Evolutionary conservation across 2,113 vertebrate genomes (phyloP).

Genomic region (Phalacrocorax carbo): DNA sequence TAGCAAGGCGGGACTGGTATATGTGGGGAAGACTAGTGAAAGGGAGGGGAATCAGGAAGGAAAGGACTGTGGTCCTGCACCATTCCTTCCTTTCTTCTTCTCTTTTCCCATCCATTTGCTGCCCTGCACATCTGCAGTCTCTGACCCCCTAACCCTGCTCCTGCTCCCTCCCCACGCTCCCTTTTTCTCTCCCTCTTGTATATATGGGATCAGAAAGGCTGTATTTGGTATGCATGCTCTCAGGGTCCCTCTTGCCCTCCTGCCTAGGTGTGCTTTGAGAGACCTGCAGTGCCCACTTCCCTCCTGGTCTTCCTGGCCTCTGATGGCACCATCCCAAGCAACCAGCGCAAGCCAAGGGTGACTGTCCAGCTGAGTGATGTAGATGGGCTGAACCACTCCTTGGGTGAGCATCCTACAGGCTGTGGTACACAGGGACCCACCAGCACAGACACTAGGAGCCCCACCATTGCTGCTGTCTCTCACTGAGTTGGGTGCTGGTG

Average conservation of each 20-base stretch:
- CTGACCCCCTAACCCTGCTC: neutral
- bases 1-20: neutral
- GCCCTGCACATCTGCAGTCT: neutral
- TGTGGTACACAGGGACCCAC: too few species aligned
- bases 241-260: neutral
- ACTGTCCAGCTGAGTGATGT: slow-evolving; percentile 79
- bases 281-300: slow-evolving; percentile 80
- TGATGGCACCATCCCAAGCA: slow-evolving; percentile 75
- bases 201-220: neutral
- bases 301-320: slow-evolving; percentile 88
- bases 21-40: neutral
- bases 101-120: neutral
- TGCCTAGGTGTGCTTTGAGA: slow-evolving; percentile 85
- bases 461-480: accelerated
- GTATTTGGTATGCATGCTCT: neutral
- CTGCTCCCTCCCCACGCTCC: accelerated
- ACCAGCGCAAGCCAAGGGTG: slow-evolving; percentile 74
- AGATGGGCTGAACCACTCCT: slow-evolving; percentile 78
- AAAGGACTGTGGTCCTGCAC: neutral
- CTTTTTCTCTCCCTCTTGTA: neutral
- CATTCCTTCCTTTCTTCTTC: neutral
- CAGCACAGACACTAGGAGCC: neutral
- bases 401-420: slow-evolving; percentile 77
- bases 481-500: neutral
- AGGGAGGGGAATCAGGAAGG: neutral